A percentile compares a stretch with the other conserved stretches of the same genome.
These are phyloP conservation scores for Pelodytes ibericus DNA, from an alignment of 2,797 vertebrate genomes.

Conservation along the genomic window DNA sequence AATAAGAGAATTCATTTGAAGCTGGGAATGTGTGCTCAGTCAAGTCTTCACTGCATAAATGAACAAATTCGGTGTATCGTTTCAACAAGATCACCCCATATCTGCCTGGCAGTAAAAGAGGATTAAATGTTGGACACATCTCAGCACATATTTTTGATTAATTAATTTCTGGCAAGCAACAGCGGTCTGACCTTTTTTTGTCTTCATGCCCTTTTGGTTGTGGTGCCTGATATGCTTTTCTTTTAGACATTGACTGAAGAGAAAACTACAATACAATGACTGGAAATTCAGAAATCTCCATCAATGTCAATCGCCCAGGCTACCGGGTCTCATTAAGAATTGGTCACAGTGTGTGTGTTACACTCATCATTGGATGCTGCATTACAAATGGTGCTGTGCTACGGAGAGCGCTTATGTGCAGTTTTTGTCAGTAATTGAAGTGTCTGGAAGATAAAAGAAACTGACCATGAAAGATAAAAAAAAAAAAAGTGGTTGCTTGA, in stretches of 20 bases:
- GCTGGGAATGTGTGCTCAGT: slow-evolving; percentile 35
- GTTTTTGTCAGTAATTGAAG: slow-evolving; percentile 67
- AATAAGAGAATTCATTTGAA: slow-evolving; percentile 47
- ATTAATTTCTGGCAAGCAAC: slow-evolving; percentile 54
- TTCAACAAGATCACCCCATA: slow-evolving; percentile 25
- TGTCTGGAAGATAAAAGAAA: slow-evolving; percentile 67
- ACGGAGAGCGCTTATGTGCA: slow-evolving; percentile 55
- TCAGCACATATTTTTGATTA: slow-evolving; percentile 40
- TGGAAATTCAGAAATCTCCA: slow-evolving; percentile 56
- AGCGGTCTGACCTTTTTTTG: slow-evolving; percentile 57
- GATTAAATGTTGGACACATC: slow-evolving; percentile 33
- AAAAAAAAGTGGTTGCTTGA: slow-evolving; percentile 62
- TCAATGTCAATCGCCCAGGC: slow-evolving; percentile 55
- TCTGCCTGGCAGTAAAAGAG: slow-evolving; percentile 6
- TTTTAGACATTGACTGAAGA: slow-evolving; percentile 55
- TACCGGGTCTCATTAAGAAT: slow-evolving; percentile 63
- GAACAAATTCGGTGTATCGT: slow-evolving; percentile 42
- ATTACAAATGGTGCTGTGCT: slow-evolving; percentile 58
- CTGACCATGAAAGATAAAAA: slow-evolving; percentile 65
- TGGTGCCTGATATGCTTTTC: slow-evolving; percentile 54
- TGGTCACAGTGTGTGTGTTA: slow-evolving; percentile 44
- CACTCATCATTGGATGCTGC: slow-evolving; percentile 49
- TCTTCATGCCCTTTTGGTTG: slow-evolving; percentile 50
- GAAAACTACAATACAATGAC: slow-evolving; percentile 52
- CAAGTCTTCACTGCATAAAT: slow-evolving; percentile 40